Evolutionary conservation across 1,140 invertebrate genomes (phyloP), one percentile per base, ranked within the genome.

Genomic region (Drosophila aff.): DNA sequence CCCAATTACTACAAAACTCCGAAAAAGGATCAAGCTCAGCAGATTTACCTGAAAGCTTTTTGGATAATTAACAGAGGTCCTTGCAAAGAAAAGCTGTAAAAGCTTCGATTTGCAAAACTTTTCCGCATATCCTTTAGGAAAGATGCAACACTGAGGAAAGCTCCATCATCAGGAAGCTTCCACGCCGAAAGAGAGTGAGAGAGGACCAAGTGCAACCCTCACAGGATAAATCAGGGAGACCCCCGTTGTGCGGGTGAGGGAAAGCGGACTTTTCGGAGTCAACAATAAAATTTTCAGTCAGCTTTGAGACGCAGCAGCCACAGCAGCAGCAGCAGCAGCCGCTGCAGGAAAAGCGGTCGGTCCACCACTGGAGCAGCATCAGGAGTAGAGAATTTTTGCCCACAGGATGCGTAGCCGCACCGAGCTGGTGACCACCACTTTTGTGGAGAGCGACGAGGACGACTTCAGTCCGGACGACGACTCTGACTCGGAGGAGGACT

Each of bases 401-500:
- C 33, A 23, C 18, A 44, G 43, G 65, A 92, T 92, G 92, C 92
- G 92, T 58, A 92, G 92, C 90, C 92, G 92, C 63, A 92, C 92
- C 36, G 92, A 92, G 64, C 64, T 92, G 76, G 92, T 92, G 57
- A 92, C 92, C 62, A 92, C 92, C 53, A 92, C 92, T 38, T 92
- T 92, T 53, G 92, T 90, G 61, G 92, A 92, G 55, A 91, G 90
- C 44, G 92, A 92, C 49, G 92, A 92, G 63, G 92, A 92, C 16
- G 92, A 92, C 38, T 92, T 76, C 38, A 92, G 92, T 64, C 92
- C 92, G 21, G 82, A 92, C 44, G 90, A 92, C 46, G 83, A 87
- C 23, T 78, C 75, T 21, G 92, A 92, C n/a, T 92, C 92, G 31
- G 92, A 92, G 73, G 92, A 92, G 68, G 92, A 92, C 64, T 92